Evolutionary conservation across 1,140 invertebrate genomes (phyloP), one percentile per base, ranked within the genome.

Genomic region (Ctenoplectra terminalis): DNA sequence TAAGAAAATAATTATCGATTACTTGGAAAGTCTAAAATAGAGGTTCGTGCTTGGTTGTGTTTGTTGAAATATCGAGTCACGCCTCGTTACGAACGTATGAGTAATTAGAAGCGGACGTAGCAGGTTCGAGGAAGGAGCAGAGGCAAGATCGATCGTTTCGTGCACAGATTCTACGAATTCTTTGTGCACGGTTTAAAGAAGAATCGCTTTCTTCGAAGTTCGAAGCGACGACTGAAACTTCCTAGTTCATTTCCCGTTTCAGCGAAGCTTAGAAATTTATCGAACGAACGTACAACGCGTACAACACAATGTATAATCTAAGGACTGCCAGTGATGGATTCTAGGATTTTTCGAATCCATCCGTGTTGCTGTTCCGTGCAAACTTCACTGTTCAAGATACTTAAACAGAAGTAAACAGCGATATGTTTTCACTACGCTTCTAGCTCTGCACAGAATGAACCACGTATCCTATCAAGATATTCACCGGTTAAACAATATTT

Each of bases 111-210:
- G 34, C 46, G 20, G 23, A 52, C 17, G 40, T 7, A 40, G 56
- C 9, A 31, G 46, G 40, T 61, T 29, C 43, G 29, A 0, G 40
- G 23, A 66, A 63, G 43, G 17, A 26, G 23, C 31, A n/a, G 54
- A 46, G 40, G 40, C 11, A 50, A 40, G 76, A 79, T 80, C 69
- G 77, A 72, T 72, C 52, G 74, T 9, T 50, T 40, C 31, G 46
- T 17, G 34, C 43, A 34, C 31, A 23, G 37, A 80, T 80, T 80
- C 69, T 34, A 9, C 46, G 69, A 73, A 80, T 73, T 72, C 67
- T 71, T 71, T 13, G 67, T 7, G 13, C 31, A 7, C 34, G 37
- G 56, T 13, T 73, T 63, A 73, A 63, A 80, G 69, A 73, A 48
- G 69, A 73, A 48, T 40, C 34, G 46, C 56, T 48, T 60, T n/a